Base-by-base conservation (phyloP, 2,113 vertebrate genomes). In the Mirounga angustirostris region DNA sequence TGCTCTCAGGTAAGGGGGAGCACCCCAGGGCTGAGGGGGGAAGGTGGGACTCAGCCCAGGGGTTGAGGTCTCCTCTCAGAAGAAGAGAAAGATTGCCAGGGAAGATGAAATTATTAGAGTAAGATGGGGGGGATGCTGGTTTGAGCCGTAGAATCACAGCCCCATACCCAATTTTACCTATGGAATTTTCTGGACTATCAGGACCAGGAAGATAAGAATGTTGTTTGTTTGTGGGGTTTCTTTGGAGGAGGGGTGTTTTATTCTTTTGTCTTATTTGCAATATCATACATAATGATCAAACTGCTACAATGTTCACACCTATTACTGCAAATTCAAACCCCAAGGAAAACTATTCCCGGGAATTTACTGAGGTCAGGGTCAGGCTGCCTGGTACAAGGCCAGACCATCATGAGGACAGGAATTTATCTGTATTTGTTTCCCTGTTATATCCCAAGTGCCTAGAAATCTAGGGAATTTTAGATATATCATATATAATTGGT, bases 221-320 rank as follows among this genome's bases (percentile, higher is more conserved):
- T 73, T 69, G 33, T n/a, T 10, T 69, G 15, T n/a, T n/a, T 69
- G 33, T n/a, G 12, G 9, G 36, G 36, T 21, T 22, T 73, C 10
- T 24, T 5, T 43, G 40, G 40, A 43, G 5, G 11, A 19, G 21
- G 11, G 36, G 69, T 13, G 21, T 3, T 18, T 24, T 40, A 9
- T 0, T 22, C 21, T 5, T 10, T 7, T 2, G 56, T 73, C 81
- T n/a, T 99, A 98, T 99, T 40, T 98, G 98, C 99, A 99, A 98
- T 98, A 99, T 98, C 98, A 99, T 99, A 99, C 98, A 99, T 99
- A 98, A 99, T 93, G 98, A 99, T 92, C 98, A 98, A 94, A 87
- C 97, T 30, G 97, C 97, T 91, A 98, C 97, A 6, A 98, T 99
- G 99, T 71, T 98, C 98, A 99, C 99, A 99, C 98, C 98, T 98